Percentiles rank a stretch among this genome's conserved stretches.
Evolutionary conservation across 2,113 vertebrate genomes (phyloP).

Genomic region (Cranoglanis bouderius): DNA sequence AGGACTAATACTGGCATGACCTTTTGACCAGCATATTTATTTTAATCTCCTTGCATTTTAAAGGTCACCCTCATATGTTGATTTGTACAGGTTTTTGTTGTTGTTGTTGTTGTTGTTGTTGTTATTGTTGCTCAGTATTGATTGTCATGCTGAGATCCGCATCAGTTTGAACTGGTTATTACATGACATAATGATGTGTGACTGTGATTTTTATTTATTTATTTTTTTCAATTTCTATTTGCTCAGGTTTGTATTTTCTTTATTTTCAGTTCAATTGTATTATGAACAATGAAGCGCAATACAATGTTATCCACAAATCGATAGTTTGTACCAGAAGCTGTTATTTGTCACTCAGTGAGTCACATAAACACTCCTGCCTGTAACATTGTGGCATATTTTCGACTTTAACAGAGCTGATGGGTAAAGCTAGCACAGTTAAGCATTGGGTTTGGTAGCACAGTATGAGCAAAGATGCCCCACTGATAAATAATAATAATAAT

Average conservation of each 20-base stretch:
- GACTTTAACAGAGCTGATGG: constrained; percentile 59
- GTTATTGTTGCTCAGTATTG: constrained; percentile 65
- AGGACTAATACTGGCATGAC: constrained; percentile 66
- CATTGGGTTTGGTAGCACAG: constrained; percentile 56
- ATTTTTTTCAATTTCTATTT: neutral
- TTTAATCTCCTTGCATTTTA: constrained; percentile 72
- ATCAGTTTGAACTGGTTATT: constrained; percentile 66
- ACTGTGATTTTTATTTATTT: neutral
- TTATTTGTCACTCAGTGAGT: constrained; percentile 68
- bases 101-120: constrained; percentile 44
- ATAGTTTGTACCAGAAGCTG: constrained; percentile 56
- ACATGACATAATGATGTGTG: neutral
- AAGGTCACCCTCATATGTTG: constrained; percentile 67
- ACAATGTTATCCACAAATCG: neutral
- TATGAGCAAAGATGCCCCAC: neutral
- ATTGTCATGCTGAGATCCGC: constrained; percentile 64
- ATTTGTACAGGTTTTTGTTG: neutral
- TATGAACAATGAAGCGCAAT: constrained; percentile 18
- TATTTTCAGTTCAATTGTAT: neutral
- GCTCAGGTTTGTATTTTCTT: constrained; percentile 49
- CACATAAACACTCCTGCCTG: constrained; percentile 47
- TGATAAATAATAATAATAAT: neutral
- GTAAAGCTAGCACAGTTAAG: constrained; percentile 37
- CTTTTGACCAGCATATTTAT: constrained; percentile 74
- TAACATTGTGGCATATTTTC: constrained; percentile 59